A percentile compares a stretch with the other conserved stretches of the same genome.
Evolutionary conservation across 2,888 invertebrate species (phyloP).

Genomic region (Plusia festucae): DNA sequence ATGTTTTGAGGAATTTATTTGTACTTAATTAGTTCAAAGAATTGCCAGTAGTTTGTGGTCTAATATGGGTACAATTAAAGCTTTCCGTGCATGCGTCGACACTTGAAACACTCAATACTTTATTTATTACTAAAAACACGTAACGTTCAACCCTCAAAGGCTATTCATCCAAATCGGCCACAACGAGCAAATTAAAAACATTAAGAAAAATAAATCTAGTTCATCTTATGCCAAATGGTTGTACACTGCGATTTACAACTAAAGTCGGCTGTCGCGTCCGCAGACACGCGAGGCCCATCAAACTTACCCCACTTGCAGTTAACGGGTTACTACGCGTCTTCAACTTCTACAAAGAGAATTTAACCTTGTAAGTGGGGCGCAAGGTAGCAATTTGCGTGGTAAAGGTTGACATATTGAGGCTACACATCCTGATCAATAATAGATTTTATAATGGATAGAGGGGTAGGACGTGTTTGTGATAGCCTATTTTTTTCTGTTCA

Average conservation of each 20-base stretch:
- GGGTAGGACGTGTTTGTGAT: conserved; percentile 44
- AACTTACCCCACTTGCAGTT: conserved; percentile 64
- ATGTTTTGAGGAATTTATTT: too few species aligned
- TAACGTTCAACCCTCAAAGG: too few species aligned
- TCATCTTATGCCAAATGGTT: conserved; percentile 49
- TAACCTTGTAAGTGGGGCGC: accelerated
- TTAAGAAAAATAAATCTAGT: conserved; percentile 27
- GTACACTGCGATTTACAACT: conserved; percentile 48
- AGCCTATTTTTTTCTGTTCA: conserved; percentile 37
- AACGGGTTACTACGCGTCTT: conserved; percentile 57
- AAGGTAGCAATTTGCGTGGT: conserved; percentile 9
- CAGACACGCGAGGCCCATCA: conserved; percentile 66
- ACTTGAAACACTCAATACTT: too few species aligned
- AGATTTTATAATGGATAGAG: conserved; percentile 55
- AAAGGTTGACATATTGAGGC: conserved; percentile 37
- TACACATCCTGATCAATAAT: conserved; percentile 58
- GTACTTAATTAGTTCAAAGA: too few species aligned
- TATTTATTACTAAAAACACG: too few species aligned
- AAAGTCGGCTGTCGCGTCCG: conserved; percentile 61
- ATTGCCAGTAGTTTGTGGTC: too few species aligned
- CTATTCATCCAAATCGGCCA: background rate
- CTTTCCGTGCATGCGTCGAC: too few species aligned
- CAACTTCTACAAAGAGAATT: background rate
- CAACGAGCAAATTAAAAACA: conserved; percentile 23
- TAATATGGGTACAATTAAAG: too few species aligned